phyloP scores from a whole-genome alignment of 2,113 vertebrate genomes.

The Myotis brandtii region DNA sequence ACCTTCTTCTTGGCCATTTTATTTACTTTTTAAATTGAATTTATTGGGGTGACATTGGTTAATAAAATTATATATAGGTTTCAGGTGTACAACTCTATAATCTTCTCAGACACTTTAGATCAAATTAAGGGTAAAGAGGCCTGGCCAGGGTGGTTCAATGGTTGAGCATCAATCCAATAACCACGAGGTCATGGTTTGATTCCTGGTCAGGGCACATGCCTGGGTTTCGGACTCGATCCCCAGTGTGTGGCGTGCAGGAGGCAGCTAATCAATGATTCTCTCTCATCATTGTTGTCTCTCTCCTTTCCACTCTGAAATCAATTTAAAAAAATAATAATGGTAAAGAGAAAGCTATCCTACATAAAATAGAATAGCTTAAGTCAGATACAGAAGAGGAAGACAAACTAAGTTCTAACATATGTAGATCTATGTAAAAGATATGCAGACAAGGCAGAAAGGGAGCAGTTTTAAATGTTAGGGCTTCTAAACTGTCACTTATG shows the following conservation, averaged over 20 bases:
- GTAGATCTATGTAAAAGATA: slow-evolving; percentile 66
- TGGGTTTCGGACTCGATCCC: too few relatives aligned
- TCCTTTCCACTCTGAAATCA: too few relatives aligned
- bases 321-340: background rate
- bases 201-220: too few relatives aligned
- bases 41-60: background rate
- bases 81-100: background rate
- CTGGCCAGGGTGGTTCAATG: too few relatives aligned
- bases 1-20: background rate
- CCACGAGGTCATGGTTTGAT: too few relatives aligned
- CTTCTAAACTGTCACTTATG: slow-evolving; percentile 47
- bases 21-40: background rate
- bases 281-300: too few relatives aligned
- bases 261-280: too few relatives aligned
- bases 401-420: slow-evolving; percentile 45
- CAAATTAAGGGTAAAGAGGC: background rate
- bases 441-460: slow-evolving; percentile 20
- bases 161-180: too few relatives aligned
- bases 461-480: slow-evolving; percentile 50
- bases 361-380: slow-evolving; percentile 39
- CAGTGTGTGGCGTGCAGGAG: too few relatives aligned
- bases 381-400: slow-evolving; percentile 37
- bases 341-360: background rate
- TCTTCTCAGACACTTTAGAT: background rate
- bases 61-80: background rate